A percentile compares a stretch with the other conserved stretches of the same genome.
These are phyloP conservation scores for Pinctada fucata DNA, from an alignment of 2,888 invertebrate species.

Conservation along the genomic window DNA sequence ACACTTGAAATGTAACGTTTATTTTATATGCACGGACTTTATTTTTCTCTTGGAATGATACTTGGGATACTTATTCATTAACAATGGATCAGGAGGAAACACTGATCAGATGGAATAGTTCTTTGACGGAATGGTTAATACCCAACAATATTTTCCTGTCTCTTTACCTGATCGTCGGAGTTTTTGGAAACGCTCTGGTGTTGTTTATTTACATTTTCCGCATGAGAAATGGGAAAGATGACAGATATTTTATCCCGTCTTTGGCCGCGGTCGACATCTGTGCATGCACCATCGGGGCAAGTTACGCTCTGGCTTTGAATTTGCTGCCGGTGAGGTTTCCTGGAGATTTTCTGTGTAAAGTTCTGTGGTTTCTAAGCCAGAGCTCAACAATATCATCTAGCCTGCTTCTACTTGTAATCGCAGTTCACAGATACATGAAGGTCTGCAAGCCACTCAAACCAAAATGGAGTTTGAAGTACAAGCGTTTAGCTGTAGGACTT, in stretches of 20 bases:
- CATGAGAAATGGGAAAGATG: conserved; percentile 29
- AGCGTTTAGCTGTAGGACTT: conserved; percentile 27
- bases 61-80: no score
- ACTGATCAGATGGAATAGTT: conserved; percentile 30
- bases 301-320: conserved; percentile 34
- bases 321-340: conserved; percentile 29
- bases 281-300: conserved; percentile 29
- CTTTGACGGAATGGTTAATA: conserved; percentile 21
- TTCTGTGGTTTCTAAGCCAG: conserved; percentile 37
- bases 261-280: conserved; percentile 26
- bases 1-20: no score
- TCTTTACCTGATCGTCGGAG: conserved; percentile 29
- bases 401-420: conserved; percentile 28
- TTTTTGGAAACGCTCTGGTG: conserved; percentile 35
- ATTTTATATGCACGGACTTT: no score
- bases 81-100: no score
- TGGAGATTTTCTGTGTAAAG: conserved; percentile 28
- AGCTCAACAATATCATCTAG: conserved; percentile 25
- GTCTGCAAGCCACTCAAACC: conserved; percentile 31
- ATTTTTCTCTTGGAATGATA: no score
- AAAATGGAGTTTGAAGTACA: conserved; percentile 16
- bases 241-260: conserved; percentile 36
- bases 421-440: conserved; percentile 35
- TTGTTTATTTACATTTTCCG: conserved; percentile 28
- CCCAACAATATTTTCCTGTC: conserved; percentile 28